These are phyloP conservation scores for Eueremaeus valkanovi DNA, from an alignment of 2,888 invertebrate genomes.

Conservation along the genomic window DNA sequence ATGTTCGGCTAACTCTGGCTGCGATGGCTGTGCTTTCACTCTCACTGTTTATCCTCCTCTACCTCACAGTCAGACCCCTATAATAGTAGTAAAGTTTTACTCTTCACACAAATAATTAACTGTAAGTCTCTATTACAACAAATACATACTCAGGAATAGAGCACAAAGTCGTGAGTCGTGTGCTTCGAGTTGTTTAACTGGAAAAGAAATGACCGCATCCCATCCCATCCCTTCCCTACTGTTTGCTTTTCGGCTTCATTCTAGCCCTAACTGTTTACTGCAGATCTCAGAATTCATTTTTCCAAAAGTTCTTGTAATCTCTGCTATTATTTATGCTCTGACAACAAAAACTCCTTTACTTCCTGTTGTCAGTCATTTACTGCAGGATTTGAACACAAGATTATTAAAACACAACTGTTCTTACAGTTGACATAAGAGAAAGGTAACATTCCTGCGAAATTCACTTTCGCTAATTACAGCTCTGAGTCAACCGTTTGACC, in stretches of 20 bases:
- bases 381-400: neutral
- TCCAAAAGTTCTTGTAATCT: neutral
- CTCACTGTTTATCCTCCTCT: conserved; percentile 10
- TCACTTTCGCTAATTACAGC: no score
- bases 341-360: conserved; percentile 2
- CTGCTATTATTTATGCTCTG: neutral
- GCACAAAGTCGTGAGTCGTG: neutral
- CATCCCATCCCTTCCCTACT: no score
- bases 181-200: neutral
- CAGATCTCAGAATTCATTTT: neutral
- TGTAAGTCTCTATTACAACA: conserved; percentile 30
- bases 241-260: conserved; percentile 27
- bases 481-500: neutral
- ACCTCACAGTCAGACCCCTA: neutral
- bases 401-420: neutral
- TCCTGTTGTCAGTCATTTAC: neutral
- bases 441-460: no score
- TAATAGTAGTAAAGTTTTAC: conserved; percentile 11
- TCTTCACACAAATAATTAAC: conserved; percentile 33
- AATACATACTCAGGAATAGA: neutral
- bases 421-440: neutral
- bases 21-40: conserved; percentile 2
- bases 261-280: neutral
- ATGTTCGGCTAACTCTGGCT: neutral
- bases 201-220: conserved; percentile 6